Evolutionary conservation across 2,797 vertebrate species (phyloP).

Genomic region (Valencia hispanica): DNA sequence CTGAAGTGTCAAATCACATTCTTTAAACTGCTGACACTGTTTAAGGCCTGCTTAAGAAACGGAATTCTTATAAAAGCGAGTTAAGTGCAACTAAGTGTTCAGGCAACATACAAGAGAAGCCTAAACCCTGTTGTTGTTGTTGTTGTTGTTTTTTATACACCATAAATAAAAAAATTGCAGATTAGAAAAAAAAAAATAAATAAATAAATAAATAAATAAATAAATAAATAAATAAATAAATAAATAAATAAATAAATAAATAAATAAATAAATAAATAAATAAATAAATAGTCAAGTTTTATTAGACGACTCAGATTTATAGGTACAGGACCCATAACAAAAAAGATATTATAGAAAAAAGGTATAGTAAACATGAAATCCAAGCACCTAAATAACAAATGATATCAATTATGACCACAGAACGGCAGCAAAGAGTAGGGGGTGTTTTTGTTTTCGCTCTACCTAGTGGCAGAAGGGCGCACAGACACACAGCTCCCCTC

Average conservation of each 20-base stretch:
- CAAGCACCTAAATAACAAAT: background rate
- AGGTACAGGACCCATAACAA: background rate
- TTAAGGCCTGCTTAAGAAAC: background rate
- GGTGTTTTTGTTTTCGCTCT: conserved; percentile 12
- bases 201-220: background rate
- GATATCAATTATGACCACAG: background rate
- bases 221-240: background rate
- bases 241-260: too few species aligned
- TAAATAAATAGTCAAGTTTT: background rate
- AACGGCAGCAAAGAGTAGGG: background rate
- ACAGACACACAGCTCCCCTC: conserved; percentile 17
- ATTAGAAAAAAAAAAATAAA: background rate
- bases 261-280: too few species aligned
- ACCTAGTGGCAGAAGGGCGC: conserved; percentile 53
- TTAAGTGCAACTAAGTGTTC: background rate
- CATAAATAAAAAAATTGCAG: background rate
- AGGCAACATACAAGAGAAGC: background rate
- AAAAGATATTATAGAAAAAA: background rate
- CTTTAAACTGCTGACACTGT: background rate
- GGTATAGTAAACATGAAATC: background rate
- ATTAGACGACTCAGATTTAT: too few species aligned
- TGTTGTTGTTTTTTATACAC: too few species aligned
- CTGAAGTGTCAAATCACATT: background rate
- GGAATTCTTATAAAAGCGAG: background rate
- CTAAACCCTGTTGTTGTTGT: too few species aligned